phyloP scores from a whole-genome alignment of 1,140 invertebrate species.

The Hesperophylax magnus region DNA sequence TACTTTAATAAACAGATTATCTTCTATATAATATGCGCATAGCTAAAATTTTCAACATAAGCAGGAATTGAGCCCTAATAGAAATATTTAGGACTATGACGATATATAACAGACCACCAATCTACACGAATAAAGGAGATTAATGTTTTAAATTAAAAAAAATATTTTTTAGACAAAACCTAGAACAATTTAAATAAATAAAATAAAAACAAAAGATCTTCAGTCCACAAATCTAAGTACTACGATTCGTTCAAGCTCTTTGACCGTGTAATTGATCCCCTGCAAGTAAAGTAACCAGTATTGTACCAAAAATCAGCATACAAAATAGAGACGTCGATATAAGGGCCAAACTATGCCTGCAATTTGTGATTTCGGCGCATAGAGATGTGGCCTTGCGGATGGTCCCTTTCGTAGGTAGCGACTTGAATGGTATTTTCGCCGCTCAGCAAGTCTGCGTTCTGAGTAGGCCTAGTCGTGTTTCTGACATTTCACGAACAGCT shows the following conservation, averaged over 20 bases:
- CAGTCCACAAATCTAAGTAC: neutral
- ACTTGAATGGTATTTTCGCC: neutral
- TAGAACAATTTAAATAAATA: too few species aligned
- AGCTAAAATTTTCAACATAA: too few species aligned
- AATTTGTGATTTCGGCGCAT: neutral
- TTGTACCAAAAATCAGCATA: neutral
- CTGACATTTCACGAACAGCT: slow-evolving; percentile 25
- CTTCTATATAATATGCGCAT: too few species aligned
- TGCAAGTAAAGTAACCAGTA: neutral
- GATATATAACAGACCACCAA: too few species aligned
- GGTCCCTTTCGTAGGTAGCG: neutral
- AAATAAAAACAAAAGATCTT: neutral
- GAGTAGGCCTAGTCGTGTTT: neutral
- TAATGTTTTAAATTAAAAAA: too few species aligned
- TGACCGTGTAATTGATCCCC: neutral
- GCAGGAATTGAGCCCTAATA: too few species aligned
- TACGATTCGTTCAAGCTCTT: slow-evolving; percentile 1
- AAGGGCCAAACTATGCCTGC: neutral
- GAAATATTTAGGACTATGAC: too few species aligned
- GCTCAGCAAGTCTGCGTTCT: neutral
- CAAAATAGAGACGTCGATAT: neutral
- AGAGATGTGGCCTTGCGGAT: neutral
- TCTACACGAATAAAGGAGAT: too few species aligned
- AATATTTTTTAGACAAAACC: too few species aligned
- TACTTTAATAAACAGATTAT: too few species aligned